Conservation (phyloP, 2,888 invertebrate species). For the Odontocerum albicorne region DNA sequence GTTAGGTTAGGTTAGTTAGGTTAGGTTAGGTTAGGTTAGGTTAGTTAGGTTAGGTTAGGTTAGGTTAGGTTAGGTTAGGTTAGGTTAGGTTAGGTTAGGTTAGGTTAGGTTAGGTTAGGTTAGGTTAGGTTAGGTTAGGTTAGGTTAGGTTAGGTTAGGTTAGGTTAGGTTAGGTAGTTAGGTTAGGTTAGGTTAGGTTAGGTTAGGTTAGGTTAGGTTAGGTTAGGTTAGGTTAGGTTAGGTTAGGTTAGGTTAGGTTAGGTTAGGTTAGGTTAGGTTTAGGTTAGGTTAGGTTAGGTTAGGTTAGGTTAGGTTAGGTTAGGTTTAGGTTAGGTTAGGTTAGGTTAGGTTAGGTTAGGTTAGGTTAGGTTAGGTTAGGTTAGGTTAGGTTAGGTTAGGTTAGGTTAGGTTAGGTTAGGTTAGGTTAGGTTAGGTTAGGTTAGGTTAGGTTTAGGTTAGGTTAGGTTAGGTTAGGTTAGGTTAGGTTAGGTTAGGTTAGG, state of each 20-base stretch:
- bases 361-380: constrained; percentile 34
- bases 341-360: constrained; percentile 33
- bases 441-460: constrained; percentile 20
- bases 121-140: constrained; percentile 7
- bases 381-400: constrained; percentile 33
- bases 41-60: constrained; percentile 32
- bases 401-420: constrained; percentile 32
- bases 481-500: constrained; percentile 24
- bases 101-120: constrained; percentile 24
- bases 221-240: constrained; percentile 33
- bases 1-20: constrained; percentile 34
- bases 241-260: constrained; percentile 35
- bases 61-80: constrained; percentile 17
- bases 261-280: constrained; percentile 33
- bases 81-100: constrained; percentile 22
- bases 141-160: constrained; percentile 26
- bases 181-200: constrained; percentile 36
- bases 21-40: constrained; percentile 35
- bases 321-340: constrained; percentile 33
- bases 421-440: constrained; percentile 30
- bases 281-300: constrained; percentile 33
- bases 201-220: constrained; percentile 35
- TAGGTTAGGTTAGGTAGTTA: constrained; percentile 29
- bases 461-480: constrained; percentile 23
- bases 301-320: constrained; percentile 33